phyloP scores from a whole-genome alignment of 2,113 vertebrate genomes.

The Tragelaphus strepsiceros region DNA sequence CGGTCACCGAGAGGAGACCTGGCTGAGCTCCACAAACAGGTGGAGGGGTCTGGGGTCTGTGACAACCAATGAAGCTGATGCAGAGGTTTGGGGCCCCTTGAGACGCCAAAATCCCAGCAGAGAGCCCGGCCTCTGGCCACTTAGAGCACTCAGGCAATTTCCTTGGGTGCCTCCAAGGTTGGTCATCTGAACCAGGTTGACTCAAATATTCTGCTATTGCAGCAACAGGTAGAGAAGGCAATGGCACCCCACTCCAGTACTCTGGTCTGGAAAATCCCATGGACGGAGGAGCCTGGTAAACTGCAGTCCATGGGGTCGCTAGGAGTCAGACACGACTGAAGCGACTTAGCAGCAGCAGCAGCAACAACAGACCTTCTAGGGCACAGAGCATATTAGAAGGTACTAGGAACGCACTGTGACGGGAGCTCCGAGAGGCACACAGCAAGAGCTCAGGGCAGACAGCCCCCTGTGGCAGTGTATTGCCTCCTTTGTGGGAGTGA shows the following conservation, averaged over 20 bases:
- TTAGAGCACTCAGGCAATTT: not conserved
- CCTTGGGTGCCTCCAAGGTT: not conserved
- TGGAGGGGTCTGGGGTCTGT: not conserved
- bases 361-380: not conserved
- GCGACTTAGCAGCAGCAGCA: not conserved
- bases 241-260: too few relatives aligned
- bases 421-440: not conserved
- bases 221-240: not conserved
- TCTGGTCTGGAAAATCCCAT: too few relatives aligned
- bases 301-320: too few relatives aligned
- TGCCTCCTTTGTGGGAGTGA: not conserved
- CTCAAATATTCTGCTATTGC: not conserved
- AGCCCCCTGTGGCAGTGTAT: not conserved
- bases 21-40: not conserved
- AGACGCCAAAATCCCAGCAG: not conserved
- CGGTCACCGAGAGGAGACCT: not conserved
- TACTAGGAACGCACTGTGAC: not conserved
- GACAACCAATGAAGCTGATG: not conserved
- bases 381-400: not conserved
- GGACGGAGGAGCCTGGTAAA: fast-evolving
- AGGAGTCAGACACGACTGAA: too few relatives aligned
- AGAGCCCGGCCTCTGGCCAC: not conserved
- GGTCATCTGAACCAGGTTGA: not conserved
- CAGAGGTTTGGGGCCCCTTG: not conserved
- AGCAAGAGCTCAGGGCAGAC: not conserved